These are phyloP conservation scores for Papio anubis DNA, from an alignment of 2,113 vertebrate species.

Conservation along the genomic window DNA sequence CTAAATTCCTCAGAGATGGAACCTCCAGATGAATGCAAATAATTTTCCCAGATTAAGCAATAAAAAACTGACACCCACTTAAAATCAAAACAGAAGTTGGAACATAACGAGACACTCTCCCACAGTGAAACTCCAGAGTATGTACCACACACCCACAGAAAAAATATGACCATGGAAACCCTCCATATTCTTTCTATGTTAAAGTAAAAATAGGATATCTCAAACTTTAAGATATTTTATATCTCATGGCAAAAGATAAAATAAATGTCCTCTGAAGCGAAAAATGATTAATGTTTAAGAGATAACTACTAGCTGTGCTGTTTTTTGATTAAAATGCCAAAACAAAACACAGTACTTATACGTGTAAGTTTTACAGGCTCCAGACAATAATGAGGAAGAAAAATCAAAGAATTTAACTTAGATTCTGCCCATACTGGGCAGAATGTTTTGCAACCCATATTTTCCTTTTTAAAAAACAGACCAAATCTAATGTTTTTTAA, in stretches of 20 bases:
- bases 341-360: background rate
- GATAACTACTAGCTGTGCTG: background rate
- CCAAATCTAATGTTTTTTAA: background rate
- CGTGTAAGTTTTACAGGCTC: background rate
- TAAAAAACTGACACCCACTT: conserved; percentile 56
- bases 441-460: background rate
- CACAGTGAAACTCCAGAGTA: conserved; percentile 40
- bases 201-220: background rate
- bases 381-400: background rate
- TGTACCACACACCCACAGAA: conserved; percentile 31
- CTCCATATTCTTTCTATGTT: background rate
- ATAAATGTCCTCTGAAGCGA: conserved; percentile 17
- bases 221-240: conserved; percentile 33
- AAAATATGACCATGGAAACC: conserved; percentile 7
- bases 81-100: conserved; percentile 42
- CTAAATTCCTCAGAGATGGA: background rate
- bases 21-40: background rate
- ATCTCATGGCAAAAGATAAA: conserved; percentile 1
- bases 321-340: conserved; percentile 7
- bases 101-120: conserved; percentile 43
- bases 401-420: background rate
- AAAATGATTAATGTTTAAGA: background rate
- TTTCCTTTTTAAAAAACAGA: background rate
- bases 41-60: conserved; percentile 46
- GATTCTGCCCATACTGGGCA: background rate